phyloP scores from a whole-genome alignment of 2,113 vertebrate genomes.

The Hippocampus barbouri region DNA sequence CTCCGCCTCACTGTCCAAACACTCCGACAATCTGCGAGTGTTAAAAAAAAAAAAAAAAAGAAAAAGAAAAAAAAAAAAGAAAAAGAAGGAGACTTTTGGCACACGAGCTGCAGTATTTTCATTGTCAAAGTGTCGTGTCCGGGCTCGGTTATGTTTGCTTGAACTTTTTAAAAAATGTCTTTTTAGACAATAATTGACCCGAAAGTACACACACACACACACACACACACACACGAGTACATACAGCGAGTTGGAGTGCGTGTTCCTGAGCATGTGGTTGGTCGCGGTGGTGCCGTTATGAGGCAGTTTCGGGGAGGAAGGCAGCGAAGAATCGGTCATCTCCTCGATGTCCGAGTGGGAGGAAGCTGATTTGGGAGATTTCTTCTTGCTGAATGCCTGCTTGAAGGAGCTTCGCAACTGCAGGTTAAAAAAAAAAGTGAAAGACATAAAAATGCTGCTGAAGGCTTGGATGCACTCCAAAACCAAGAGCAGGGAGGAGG shows the following conservation, averaged over 20 bases:
- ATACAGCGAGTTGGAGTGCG: constrained; percentile 91
- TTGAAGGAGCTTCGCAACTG: constrained; percentile 98
- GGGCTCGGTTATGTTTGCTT: neutral
- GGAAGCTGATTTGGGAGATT: constrained; percentile 95
- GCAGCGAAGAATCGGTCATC: constrained; percentile 94
- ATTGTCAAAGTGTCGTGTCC: neutral
- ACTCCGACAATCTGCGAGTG: constrained; percentile 82
- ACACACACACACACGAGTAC: constrained; percentile 43
- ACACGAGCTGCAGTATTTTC: neutral
- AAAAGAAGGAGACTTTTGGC: neutral
- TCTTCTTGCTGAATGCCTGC: constrained; percentile 98
- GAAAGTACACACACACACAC: too few relatives aligned
- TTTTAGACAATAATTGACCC: too few relatives aligned
- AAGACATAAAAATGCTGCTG: constrained; percentile 5
- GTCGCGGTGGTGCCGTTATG: constrained; percentile 79
- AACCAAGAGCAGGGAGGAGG: constrained; percentile 11
- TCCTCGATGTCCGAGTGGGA: constrained; percentile 99
- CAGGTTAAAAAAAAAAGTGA: constrained; percentile 27
- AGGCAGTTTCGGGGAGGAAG: constrained; percentile 89
- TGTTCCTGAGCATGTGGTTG: constrained; percentile 82
- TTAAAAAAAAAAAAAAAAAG: neutral
- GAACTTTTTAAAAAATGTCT: too few relatives aligned
- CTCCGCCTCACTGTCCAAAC: constrained; percentile 89
- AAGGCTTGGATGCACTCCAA: neutral
- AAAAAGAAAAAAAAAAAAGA: neutral